These are phyloP conservation scores for Drosophila kurseongensis DNA, from an alignment of 1,140 invertebrate species.

Conservation along the genomic window DNA sequence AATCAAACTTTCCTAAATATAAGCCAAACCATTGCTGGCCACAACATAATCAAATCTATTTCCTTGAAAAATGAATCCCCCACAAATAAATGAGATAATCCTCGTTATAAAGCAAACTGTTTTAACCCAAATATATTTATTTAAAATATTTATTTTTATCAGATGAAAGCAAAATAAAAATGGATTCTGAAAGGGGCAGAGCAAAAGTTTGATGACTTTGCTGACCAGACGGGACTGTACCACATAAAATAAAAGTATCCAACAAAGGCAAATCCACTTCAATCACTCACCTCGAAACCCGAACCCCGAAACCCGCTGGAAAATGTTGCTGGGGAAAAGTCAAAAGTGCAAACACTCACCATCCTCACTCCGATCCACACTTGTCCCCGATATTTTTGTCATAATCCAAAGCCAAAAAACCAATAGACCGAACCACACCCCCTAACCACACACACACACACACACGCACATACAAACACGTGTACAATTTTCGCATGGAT, in stretches of 20 bases:
- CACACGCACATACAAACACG: constrained; percentile 34
- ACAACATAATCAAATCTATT: neutral
- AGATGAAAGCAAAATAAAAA: neutral
- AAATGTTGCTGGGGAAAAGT: constrained; percentile 30
- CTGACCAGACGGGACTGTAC: constrained; percentile 19
- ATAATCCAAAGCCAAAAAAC: constrained; percentile 82
- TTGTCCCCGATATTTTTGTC: constrained; percentile 54
- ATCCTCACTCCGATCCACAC: constrained; percentile 20
- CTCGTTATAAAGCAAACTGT: neutral
- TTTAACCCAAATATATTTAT: neutral
- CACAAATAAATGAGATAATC: neutral
- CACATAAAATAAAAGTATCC: constrained; percentile 2
- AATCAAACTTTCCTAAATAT: neutral
- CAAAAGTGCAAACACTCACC: constrained; percentile 39
- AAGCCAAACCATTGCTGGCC: neutral
- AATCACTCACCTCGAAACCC: constrained; percentile 6
- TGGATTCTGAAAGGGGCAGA: neutral
- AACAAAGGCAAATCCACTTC: constrained; percentile 25
- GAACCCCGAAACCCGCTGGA: neutral
- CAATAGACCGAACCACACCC: constrained; percentile 59
- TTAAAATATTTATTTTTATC: neutral
- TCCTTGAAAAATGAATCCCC: too few relatives aligned
- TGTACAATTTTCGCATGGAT: constrained; percentile 61
- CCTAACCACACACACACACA: neutral
- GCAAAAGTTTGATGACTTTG: constrained; percentile 10